Base-by-base conservation (phyloP, 2,113 vertebrate genomes). In the Neolamprologus caudopunctatus region DNA sequence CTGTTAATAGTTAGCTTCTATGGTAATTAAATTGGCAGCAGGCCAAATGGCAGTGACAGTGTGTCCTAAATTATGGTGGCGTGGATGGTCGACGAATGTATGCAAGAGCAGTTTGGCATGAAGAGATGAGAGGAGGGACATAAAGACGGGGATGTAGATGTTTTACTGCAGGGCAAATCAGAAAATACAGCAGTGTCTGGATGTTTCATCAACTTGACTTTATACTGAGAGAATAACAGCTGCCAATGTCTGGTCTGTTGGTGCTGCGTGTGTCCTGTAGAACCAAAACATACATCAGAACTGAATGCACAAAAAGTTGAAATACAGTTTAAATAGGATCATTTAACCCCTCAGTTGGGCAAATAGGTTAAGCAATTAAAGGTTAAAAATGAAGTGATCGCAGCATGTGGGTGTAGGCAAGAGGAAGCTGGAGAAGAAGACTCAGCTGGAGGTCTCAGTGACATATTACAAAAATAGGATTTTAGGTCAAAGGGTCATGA, bases 11-110 rank as follows among this genome's bases (percentile, higher is more conserved):
- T 95, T 93, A 90, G 94, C 93, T 95, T 92, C 94, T 93, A 90
- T 94, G 85, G 85, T 95, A 96, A 96, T 96, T 95, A 96, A 95
- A 95, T 94, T 95, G 95, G 95, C 90, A 3, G 31, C 11, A 9
- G 63, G 92, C 94, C 94, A 94, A 93, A 93, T 78, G 85, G 85
- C 83, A 42, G 83, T 33, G 89, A 92, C 80, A 31, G 83, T 37
- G 79, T 68, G 24, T 92, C 85, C 53, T 95, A 94, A 94, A 95
- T 93, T 91, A 90, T 11, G 1, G 11, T 40, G 83, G 73, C 55
- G 33, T 85, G 83, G 87, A 92, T 42, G 83, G 75, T 58, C 71
- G 17, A 45, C 37, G 50, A 88, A 89, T 73, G 61, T 54, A 68
- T 33, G 71, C 31, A 80, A 84, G 84, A 85, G 86, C 81, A 47